These are phyloP conservation scores for Campoletis sonorensis DNA, from an alignment of 1,140 invertebrate species.

Conservation along the genomic window DNA sequence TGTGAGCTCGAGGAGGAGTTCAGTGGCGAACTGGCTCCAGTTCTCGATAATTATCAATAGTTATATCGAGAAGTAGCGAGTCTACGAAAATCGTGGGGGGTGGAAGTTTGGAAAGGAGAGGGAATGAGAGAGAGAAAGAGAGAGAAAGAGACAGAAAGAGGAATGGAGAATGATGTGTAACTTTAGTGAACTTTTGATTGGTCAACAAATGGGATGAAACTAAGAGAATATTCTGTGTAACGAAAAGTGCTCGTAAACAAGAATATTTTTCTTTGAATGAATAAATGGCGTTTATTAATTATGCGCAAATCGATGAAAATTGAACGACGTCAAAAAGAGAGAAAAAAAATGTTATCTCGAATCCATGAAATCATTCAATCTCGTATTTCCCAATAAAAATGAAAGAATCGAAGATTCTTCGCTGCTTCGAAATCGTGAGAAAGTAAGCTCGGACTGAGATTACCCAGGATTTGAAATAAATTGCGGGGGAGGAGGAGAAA, in stretches of 20 bases:
- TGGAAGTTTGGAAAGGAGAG: background rate
- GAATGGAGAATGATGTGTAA: background rate
- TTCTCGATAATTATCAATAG: background rate
- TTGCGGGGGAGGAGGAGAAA: background rate
- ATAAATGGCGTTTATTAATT: background rate
- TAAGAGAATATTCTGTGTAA: background rate
- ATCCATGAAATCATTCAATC: background rate
- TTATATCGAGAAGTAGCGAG: background rate
- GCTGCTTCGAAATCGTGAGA: background rate
- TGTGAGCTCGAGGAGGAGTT: background rate
- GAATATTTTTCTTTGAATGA: background rate
- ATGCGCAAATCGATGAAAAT: background rate
- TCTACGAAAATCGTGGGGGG: constrained; percentile 21
- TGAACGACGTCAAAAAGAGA: background rate
- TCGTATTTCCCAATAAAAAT: background rate
- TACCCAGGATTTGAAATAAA: background rate
- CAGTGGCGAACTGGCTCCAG: background rate
- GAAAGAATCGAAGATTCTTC: background rate
- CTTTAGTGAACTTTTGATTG: constrained; percentile 17
- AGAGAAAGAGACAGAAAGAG: background rate
- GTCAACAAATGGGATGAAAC: constrained; percentile 34
- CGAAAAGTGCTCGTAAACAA: background rate
- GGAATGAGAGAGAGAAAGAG: background rate
- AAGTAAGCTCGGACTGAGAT: background rate
- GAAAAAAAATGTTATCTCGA: background rate